Conservation (phyloP, 2,113 vertebrate genomes). For the Podarcis muralis region DNA sequence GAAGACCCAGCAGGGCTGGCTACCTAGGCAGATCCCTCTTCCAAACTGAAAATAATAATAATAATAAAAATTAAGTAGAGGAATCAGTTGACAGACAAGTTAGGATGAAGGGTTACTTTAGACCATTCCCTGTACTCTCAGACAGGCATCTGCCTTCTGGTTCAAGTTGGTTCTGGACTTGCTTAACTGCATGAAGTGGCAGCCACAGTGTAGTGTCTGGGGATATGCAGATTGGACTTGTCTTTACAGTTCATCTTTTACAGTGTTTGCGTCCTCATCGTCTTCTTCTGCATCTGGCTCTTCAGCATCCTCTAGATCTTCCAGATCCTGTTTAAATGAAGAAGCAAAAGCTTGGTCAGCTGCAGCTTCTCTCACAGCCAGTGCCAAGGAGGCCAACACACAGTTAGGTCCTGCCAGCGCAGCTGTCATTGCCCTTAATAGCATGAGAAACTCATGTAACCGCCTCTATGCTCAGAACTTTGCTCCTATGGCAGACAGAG, state of each 20-base stretch:
- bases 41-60: conserved; percentile 40
- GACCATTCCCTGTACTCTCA: conserved; percentile 69
- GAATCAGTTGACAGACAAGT: conserved; percentile 49
- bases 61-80: conserved; percentile 33
- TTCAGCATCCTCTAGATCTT: conserved; percentile 82
- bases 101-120: conserved; percentile 62
- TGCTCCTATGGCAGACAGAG: background rate
- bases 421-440: background rate
- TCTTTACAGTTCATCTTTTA: conserved; percentile 91
- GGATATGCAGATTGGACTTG: conserved; percentile 44
- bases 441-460: background rate
- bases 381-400: background rate
- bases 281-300: conserved; percentile 78
- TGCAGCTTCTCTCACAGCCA: background rate
- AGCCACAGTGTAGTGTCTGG: conserved; percentile 66
- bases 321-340: conserved; percentile 77
- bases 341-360: background rate
- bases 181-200: conserved; percentile 46
- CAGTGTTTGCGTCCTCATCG: conserved; percentile 81
- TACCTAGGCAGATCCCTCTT: conserved; percentile 67
- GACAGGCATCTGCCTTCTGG: conserved; percentile 65
- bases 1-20: conserved; percentile 55
- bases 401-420: background rate
- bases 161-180: conserved; percentile 60
- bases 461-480: background rate